Base-by-base conservation (phyloP, 2,888 invertebrate species). In the Morpho achilles region DNA sequence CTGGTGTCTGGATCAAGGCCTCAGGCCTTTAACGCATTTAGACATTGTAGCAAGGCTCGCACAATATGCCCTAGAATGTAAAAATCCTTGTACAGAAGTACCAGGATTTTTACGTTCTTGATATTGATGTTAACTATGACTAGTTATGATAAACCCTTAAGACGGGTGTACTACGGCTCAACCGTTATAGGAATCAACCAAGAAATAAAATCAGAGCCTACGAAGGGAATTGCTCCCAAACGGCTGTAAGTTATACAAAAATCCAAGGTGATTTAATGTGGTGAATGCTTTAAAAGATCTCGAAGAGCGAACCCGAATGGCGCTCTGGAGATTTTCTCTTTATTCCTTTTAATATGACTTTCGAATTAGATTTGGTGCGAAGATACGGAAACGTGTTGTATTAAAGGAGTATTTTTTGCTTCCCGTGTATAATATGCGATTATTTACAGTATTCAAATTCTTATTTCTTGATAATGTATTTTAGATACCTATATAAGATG, bases 201-300 rank as follows among this genome's bases (percentile, higher is more conserved):
- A 56, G 64, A 63, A 63, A 67, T 68, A 67, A 67, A 69, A 75
- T 71, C 71, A 71, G 69, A 74, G 71, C 71, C 66, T 63, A 69
- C 72, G 74, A 74, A 77, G 75, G 74, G 74, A 73, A 77, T 79
- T 76, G 75, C 69, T 74, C 77, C 72, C 76, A 54, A 59, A 75
- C 72, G 69, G 69, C 73, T 50, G 74, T 77, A 80, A 79, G 70
- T 77, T 80, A 76, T 75, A 74, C 71, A 76, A 79, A 80, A 81
- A 80, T 78, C 76, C 78, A 65, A 72, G 67, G 74, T 79, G 77
- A 80, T 81, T 80, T 80, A 81, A 79, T 74, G 71, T 72, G 66
- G 67, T 66, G 67, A 71, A 71, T 68, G 75, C 75, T 67, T 67
- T 65, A 63, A 73, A 75, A 69, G 65, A 72, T 74, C 59, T 73